phyloP scores from a whole-genome alignment of 2,888 invertebrate species.

The Orthosia incerta region DNA sequence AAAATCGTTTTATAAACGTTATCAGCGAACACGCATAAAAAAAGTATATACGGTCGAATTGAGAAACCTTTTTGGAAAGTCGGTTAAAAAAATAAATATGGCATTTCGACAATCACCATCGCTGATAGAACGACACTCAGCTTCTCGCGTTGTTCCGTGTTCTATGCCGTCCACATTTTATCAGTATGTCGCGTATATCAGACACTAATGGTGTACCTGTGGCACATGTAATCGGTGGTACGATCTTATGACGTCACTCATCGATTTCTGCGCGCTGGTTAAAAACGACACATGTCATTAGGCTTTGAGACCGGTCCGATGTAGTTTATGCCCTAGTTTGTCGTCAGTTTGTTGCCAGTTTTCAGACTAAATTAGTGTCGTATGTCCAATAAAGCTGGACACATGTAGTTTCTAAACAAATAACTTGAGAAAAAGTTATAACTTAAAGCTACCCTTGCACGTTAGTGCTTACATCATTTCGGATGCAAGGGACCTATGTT shows the following conservation, averaged over 20 bases:
- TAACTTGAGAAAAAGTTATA: neutral
- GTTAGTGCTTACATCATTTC: neutral
- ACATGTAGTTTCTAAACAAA: neutral
- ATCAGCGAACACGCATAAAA: too few relatives aligned
- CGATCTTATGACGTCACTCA: slow-evolving; percentile 52
- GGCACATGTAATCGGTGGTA: slow-evolving; percentile 33
- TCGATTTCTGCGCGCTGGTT: slow-evolving; percentile 36
- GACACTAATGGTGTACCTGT: slow-evolving; percentile 34
- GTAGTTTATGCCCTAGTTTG: slow-evolving; percentile 32
- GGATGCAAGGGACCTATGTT: neutral
- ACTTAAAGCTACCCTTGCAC: too few relatives aligned
- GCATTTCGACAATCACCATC: too few relatives aligned
- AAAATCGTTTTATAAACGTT: too few relatives aligned
- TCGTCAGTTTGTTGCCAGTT: slow-evolving; percentile 9
- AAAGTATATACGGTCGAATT: too few relatives aligned
- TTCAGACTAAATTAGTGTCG: slow-evolving; percentile 7
- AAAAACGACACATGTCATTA: slow-evolving; percentile 32
- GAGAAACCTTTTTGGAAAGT: too few relatives aligned
- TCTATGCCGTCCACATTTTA: slow-evolving; percentile 23
- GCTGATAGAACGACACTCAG: too few relatives aligned
- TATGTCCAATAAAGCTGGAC: neutral
- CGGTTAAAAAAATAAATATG: too few relatives aligned
- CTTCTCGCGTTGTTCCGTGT: too few relatives aligned
- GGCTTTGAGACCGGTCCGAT: neutral
- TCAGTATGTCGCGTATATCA: slow-evolving; percentile 42